Evolutionary conservation across 2,797 vertebrate genomes (phyloP).

Genomic region (Sphenodon punctatus): DNA sequence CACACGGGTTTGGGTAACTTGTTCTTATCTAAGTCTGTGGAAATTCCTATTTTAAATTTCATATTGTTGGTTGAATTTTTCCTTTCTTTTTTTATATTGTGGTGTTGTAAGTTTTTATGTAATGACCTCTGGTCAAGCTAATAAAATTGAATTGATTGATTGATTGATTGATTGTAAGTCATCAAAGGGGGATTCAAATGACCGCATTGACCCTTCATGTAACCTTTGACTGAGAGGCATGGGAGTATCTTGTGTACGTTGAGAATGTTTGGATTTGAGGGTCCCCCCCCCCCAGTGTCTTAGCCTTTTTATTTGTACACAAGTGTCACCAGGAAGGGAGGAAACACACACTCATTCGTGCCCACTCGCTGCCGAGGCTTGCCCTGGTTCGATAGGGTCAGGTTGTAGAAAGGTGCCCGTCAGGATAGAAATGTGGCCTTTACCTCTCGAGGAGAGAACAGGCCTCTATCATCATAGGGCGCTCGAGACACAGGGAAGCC

Average conservation of each 20-base stretch:
- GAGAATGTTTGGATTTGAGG: neutral
- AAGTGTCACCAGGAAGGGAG: too few relatives aligned
- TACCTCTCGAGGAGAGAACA: too few relatives aligned
- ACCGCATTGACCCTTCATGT: neutral
- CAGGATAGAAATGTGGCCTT: too few relatives aligned
- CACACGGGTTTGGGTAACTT: neutral
- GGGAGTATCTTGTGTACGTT: neutral
- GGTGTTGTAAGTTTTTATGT: neutral
- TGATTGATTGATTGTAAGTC: too few relatives aligned
- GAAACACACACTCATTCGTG: too few relatives aligned
- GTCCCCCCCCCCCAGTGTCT: neutral
- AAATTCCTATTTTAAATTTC: neutral
- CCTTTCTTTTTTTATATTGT: neutral
- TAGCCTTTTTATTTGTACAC: neutral
- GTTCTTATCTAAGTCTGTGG: neutral
- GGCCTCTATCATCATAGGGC: too few relatives aligned
- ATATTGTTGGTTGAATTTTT: neutral
- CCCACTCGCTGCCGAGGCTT: too few relatives aligned
- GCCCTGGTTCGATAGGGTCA: too few relatives aligned
- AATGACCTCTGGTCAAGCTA: neutral
- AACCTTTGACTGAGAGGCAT: neutral
- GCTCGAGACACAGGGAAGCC: too few relatives aligned
- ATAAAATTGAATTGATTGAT: neutral
- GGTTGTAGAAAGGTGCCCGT: too few relatives aligned
- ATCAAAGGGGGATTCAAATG: neutral